A percentile compares a stretch with the other conserved stretches of the same genome.
Evolutionary conservation across 2,113 vertebrate genomes (phyloP).

Genomic region (Athene cunicularia): DNA sequence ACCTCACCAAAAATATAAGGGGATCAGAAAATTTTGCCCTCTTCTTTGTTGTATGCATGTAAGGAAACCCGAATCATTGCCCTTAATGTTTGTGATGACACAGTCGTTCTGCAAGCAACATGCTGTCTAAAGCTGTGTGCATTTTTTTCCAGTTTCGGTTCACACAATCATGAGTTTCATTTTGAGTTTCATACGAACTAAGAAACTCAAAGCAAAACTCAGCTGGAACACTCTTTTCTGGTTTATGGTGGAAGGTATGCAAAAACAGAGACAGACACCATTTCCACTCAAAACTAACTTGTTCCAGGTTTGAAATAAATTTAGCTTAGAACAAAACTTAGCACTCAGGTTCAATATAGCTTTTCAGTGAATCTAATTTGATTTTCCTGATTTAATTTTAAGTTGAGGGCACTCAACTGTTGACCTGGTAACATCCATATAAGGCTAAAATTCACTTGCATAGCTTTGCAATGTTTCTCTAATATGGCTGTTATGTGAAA

Average conservation of each 20-base stretch:
- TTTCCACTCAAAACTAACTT: conserved; percentile 31
- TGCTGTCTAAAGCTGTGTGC: neutral
- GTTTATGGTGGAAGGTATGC: conserved; percentile 41
- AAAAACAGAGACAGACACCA: conserved; percentile 34
- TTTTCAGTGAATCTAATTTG: neutral
- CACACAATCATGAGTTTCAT: conserved; percentile 21
- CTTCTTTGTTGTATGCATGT: neutral
- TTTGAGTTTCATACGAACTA: conserved; percentile 33
- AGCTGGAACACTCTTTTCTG: conserved; percentile 21
- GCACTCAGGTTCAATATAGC: neutral
- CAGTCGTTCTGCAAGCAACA: neutral
- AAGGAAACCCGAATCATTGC: neutral
- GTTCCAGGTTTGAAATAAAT: conserved; percentile 13
- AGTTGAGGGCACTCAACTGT: neutral
- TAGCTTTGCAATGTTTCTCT: neutral
- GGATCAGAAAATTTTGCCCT: neutral
- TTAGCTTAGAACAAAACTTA: conserved; percentile 2
- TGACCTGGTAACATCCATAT: neutral
- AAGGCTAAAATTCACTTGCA: neutral
- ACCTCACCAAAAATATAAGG: neutral
- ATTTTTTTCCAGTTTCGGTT: conserved; percentile 39
- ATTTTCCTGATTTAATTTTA: neutral
- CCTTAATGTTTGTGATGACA: neutral
- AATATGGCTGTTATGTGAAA: neutral
- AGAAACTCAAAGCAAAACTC: conserved; percentile 55